Conservation (phyloP, 2,797 vertebrate species). For the Gymnodraco acuticeps region DNA sequence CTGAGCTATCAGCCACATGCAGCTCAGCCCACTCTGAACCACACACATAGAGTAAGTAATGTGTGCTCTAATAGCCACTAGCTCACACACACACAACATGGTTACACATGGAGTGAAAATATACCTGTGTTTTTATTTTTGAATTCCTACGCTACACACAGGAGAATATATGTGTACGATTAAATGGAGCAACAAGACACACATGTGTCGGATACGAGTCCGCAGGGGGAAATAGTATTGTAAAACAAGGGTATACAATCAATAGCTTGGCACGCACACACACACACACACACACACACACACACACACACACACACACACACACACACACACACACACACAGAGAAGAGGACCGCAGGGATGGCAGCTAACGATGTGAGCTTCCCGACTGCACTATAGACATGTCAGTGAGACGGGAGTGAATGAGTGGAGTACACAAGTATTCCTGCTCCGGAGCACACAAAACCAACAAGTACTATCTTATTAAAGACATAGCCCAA, state of each 20-base stretch:
- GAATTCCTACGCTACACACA: not conserved
- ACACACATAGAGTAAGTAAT: constrained; percentile 8
- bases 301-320: constrained; percentile 3
- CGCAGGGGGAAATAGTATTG: constrained; percentile 31
- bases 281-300: constrained; percentile 5
- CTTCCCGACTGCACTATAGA: constrained; percentile 11
- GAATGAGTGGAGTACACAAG: constrained; percentile 19
- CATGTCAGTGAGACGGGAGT: constrained; percentile 27
- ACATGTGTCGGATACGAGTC: constrained; percentile 19
- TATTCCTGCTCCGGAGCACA: constrained; percentile 10
- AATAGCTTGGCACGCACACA: constrained; percentile 27
- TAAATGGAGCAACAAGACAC: constrained; percentile 15
- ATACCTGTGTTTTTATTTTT: constrained; percentile 6
- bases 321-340: constrained; percentile 2
- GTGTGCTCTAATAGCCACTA: constrained; percentile 18
- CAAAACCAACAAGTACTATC: constrained; percentile 6
- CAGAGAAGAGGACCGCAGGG: constrained; percentile 9
- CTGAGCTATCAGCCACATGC: constrained; percentile 43
- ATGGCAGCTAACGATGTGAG: constrained; percentile 21
- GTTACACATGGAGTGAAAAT: constrained; percentile 10
- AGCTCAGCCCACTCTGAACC: constrained; percentile 13
- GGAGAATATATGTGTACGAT: not conserved
- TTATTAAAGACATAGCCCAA: constrained; percentile 40
- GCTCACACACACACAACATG: not conserved
- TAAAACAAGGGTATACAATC: constrained; percentile 33